A percentile compares a stretch with the other conserved stretches of the same genome.
Evolutionary conservation across 2,113 vertebrate genomes (phyloP).

Genomic region (Psophia crepitans): DNA sequence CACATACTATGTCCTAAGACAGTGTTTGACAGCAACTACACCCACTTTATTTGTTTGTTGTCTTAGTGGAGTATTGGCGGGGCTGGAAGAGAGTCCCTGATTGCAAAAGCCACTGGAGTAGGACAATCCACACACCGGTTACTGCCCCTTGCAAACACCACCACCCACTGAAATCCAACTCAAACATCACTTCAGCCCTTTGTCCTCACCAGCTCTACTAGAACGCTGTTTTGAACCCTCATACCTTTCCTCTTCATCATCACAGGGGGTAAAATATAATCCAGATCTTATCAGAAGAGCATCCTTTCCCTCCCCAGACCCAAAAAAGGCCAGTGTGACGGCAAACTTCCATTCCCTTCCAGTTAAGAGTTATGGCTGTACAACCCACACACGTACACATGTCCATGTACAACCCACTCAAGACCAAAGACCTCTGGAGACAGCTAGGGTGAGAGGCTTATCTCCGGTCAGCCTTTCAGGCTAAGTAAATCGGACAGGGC

Average conservation of each 20-base stretch:
- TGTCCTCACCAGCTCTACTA: neutral
- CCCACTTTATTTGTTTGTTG: neutral
- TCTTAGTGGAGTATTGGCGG: neutral
- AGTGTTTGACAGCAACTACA: neutral
- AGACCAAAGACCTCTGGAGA: neutral
- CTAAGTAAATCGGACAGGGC: neutral
- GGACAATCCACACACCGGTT: neutral
- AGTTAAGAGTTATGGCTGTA: neutral
- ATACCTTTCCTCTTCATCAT: neutral
- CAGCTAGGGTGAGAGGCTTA: neutral
- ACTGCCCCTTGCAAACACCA: neutral
- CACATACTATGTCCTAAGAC: neutral
- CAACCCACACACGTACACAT: neutral
- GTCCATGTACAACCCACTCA: neutral
- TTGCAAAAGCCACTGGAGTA: neutral
- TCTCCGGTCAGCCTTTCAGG: neutral
- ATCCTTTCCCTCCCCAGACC: neutral
- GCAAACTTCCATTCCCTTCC: neutral
- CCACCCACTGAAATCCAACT: neutral
- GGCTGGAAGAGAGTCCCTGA: neutral
- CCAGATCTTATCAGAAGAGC: neutral
- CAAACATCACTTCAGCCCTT: neutral
- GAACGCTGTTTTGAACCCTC: neutral
- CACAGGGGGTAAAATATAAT: accelerated
- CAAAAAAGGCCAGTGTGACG: neutral